Base-by-base conservation (phyloP, 1,140 invertebrate species). In the Radopholus similis region DNA sequence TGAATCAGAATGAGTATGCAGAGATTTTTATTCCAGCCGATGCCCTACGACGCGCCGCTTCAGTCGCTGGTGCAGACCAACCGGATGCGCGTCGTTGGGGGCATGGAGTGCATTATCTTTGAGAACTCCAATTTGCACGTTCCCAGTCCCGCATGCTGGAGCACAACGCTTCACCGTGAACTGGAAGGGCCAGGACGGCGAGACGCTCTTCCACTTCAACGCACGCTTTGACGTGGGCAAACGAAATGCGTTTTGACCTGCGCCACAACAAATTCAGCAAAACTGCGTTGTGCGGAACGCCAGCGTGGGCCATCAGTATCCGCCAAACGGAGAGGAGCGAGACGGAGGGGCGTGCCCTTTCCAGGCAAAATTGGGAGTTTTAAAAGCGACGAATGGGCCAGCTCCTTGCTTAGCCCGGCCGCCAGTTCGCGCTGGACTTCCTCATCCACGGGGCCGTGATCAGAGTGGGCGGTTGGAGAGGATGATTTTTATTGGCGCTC, bases 251-350 rank as follows among this genome's bases (percentile, higher is more conserved):
- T 11, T 4, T 21, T 11, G 30, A 34, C 30, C 18, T 15, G 9
- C 28, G 23, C 8, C 9, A n/a, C 8, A 35, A n/a, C 26, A n/a
- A 57, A 37, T 66, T 23, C 23, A 66, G 64, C 64, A 66, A 63
- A 66, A 66, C 42, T 66, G 64, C 35, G 40, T 66, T 13, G 64
- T 66, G 32, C 51, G 64, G 8, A 66, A 66, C 35, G 56, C 54
- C 30, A 66, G 55, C 13, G 28, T 62, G 30, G 44, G 58, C 56
- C 40, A 40, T 11, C 64, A 66, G 35, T 66, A 55, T 23, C 35
- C 51, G 18, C 64, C 64, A 30, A 42, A 55, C 0, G 21, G 64
- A 21, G 64, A 66, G 59, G 64, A 66, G 15, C 26, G 64, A 40
- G 55, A 44, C 9, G 64, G 64, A 40, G 3, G 18, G 11, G 64